These are phyloP conservation scores for Mimas tiliae DNA, from an alignment of 2,888 invertebrate species.

Conservation along the genomic window DNA sequence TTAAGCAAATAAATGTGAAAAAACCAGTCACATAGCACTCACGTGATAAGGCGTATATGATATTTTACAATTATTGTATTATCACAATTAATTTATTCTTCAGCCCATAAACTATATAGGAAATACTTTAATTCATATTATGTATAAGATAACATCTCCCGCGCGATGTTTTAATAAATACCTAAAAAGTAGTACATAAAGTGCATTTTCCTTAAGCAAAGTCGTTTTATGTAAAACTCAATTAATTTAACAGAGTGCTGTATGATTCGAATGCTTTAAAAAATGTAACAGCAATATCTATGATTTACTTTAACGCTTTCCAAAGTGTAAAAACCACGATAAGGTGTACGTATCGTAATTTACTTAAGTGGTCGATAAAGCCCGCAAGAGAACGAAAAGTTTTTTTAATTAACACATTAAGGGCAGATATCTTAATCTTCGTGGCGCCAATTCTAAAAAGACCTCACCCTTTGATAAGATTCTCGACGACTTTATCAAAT, in stretches of 20 bases:
- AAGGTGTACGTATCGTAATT: slow-evolving; percentile 64
- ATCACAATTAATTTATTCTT: background rate
- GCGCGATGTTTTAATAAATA: background rate
- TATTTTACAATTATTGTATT: background rate
- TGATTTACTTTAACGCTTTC: slow-evolving; percentile 67
- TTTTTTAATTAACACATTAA: slow-evolving; percentile 84
- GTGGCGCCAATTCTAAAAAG: slow-evolving; percentile 81
- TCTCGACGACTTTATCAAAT: slow-evolving; percentile 72
- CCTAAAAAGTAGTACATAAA: background rate
- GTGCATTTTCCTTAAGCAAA: background rate
- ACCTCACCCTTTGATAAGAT: slow-evolving; percentile 75
- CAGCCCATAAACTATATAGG: background rate
- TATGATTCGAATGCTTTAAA: slow-evolving; percentile 40
- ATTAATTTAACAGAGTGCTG: slow-evolving; percentile 10
- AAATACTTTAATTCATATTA: background rate
- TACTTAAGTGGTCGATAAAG: slow-evolving; percentile 78
- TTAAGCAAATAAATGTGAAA: too few relatives aligned
- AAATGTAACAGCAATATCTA: slow-evolving; percentile 42
- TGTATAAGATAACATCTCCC: background rate
- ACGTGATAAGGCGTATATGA: background rate
- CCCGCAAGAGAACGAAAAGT: slow-evolving; percentile 61
- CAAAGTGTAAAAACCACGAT: slow-evolving; percentile 77
- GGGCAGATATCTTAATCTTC: slow-evolving; percentile 80
- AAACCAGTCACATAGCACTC: too few relatives aligned
- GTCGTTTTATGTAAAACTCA: background rate